A percentile compares a stretch with the other conserved stretches of the same genome.
These are phyloP conservation scores for Anoncus sp. DNA, from an alignment of 2,888 invertebrate species.

Conservation along the genomic window DNA sequence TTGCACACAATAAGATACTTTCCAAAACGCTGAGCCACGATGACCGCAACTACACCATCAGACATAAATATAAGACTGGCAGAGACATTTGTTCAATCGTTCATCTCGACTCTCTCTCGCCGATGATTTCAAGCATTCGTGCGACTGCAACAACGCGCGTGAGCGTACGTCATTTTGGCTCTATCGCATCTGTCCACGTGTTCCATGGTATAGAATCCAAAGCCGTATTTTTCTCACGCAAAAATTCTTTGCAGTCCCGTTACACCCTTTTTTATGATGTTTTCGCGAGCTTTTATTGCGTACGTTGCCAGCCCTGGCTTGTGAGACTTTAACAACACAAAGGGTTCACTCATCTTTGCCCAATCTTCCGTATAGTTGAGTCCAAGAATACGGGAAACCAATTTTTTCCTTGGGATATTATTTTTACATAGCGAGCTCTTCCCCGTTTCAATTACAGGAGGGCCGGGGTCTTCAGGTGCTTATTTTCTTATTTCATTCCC, in stretches of 20 bases:
- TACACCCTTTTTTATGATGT: conserved; percentile 43
- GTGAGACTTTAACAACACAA: conserved; percentile 26
- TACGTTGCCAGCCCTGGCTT: neutral
- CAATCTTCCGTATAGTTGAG: too few species aligned
- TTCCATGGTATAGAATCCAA: too few species aligned
- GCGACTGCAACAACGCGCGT: conserved; percentile 19
- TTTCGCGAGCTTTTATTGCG: conserved; percentile 24
- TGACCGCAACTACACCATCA: conserved; percentile 25
- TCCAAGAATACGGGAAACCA: too few species aligned
- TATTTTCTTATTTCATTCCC: too few species aligned
- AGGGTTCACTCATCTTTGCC: conserved; percentile 33
- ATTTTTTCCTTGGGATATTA: too few species aligned
- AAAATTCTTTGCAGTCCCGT: conserved; percentile 8
- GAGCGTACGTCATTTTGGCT: neutral
- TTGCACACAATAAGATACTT: conserved; percentile 23
- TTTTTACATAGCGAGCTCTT: too few species aligned
- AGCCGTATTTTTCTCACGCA: too few species aligned
- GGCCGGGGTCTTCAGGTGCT: too few species aligned
- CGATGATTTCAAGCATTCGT: conserved; percentile 38
- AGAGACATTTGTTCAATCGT: conserved; percentile 25
- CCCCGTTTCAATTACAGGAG: too few species aligned
- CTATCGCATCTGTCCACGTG: neutral
- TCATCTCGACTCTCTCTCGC: conserved; percentile 9
- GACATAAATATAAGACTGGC: conserved; percentile 22
- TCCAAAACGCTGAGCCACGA: conserved; percentile 48